Conservation (phyloP, 2,888 invertebrate genomes). For the Agrochola lychnidis region DNA sequence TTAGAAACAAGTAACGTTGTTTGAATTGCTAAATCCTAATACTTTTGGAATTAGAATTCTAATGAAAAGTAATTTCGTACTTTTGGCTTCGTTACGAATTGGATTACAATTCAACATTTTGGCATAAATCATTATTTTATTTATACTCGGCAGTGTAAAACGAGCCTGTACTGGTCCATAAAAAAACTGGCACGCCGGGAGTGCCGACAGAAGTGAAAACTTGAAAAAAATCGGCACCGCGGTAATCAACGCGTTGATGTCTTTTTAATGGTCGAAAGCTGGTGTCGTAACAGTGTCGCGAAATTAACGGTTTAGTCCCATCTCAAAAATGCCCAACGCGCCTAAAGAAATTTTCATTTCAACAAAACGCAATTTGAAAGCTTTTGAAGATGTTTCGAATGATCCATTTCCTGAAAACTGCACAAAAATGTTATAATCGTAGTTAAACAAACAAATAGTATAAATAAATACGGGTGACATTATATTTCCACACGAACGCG, state of each 20-base stretch:
- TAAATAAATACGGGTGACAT: slow-evolving; percentile 35
- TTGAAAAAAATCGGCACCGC: no score
- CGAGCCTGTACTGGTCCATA: no score
- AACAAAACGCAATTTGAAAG: background rate
- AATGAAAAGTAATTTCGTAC: background rate
- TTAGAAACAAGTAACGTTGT: background rate
- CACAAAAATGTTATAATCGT: background rate
- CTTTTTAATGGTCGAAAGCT: no score
- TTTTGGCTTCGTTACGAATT: background rate
- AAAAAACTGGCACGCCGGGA: no score
- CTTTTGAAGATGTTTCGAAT: background rate
- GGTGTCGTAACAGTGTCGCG: no score
- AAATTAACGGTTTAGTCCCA: no score
- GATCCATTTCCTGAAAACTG: background rate
- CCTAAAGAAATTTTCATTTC: no score
- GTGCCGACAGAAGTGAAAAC: no score
- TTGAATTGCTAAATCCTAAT: background rate
- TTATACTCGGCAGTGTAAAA: no score
- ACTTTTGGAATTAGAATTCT: background rate
- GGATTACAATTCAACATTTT: background rate
- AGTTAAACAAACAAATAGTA: slow-evolving; percentile 10
- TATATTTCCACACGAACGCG: slow-evolving; percentile 44
- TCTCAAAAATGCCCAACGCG: no score
- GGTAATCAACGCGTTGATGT: no score
- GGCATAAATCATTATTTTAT: background rate